Evolutionary conservation across 35 echinoderm and acorn worm species (phyloP).

Genomic region (Eucidaris tribuloides): DNA sequence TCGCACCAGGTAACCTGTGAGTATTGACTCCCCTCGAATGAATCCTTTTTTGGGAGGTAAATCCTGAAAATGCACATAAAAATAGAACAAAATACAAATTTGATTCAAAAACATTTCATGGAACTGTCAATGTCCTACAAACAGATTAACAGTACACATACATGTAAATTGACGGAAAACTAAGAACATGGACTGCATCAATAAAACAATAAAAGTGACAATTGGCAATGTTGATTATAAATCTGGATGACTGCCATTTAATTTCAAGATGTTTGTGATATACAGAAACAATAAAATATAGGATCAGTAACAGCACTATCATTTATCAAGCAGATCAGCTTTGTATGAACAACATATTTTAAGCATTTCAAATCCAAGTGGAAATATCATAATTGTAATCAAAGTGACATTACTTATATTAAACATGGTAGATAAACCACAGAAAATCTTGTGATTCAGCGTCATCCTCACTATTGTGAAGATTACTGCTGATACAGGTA

Average conservation of each 20-base stretch:
- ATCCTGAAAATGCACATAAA: constrained; percentile 57
- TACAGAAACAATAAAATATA: no score
- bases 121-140: not conserved
- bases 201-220: not conserved
- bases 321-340: no score
- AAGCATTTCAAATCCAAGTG: no score
- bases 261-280: not conserved
- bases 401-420: no score
- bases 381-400: no score
- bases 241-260: not conserved
- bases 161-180: not conserved
- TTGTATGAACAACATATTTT: no score
- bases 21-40: constrained; percentile 78
- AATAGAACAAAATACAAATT: not conserved
- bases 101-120: not conserved
- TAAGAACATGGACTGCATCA: not conserved
- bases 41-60: constrained; percentile 89
- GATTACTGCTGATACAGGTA: no score
- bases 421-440: no score
- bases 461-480: no score
- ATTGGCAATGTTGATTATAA: not conserved
- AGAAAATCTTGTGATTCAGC: no score
- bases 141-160: not conserved
- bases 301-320: no score
- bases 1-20: constrained; percentile 92